These are phyloP conservation scores for Sciurus niger DNA, from an alignment of 2,113 vertebrate species.

Conservation along the genomic window DNA sequence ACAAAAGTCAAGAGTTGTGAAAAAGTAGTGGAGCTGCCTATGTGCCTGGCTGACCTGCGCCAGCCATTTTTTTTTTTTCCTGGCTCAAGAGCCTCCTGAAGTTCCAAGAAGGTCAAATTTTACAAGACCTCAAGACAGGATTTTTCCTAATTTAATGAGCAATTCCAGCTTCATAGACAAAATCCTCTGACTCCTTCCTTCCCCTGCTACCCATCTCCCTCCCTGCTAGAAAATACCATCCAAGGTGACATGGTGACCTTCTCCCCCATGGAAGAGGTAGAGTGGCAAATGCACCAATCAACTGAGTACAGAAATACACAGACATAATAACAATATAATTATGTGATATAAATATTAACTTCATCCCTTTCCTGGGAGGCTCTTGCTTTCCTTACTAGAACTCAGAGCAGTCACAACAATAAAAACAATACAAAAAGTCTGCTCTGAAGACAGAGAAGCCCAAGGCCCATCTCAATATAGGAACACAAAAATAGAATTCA, in stretches of 20 bases:
- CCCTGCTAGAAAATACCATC: slow-evolving; percentile 17
- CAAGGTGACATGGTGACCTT: neutral
- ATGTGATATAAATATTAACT: slow-evolving; percentile 63
- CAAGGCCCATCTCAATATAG: slow-evolving; percentile 5
- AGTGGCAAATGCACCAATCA: neutral
- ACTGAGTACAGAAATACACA: slow-evolving; percentile 66
- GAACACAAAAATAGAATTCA: slow-evolving; percentile 68
- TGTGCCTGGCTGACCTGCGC: slow-evolving; percentile 50
- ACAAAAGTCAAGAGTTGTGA: slow-evolving; percentile 61
- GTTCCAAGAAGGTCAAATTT: slow-evolving; percentile 69
- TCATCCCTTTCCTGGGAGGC: neutral
- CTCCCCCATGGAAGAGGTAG: neutral
- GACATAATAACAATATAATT: slow-evolving; percentile 48
- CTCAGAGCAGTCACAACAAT: neutral
- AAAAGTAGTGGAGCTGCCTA: slow-evolving; percentile 57
- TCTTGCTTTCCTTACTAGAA: neutral
- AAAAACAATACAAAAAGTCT: slow-evolving; percentile 57
- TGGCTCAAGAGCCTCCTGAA: slow-evolving; percentile 44
- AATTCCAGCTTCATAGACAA: slow-evolving; percentile 57
- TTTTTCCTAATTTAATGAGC: slow-evolving; percentile 69
- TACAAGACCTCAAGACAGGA: slow-evolving; percentile 50
- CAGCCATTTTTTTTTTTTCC: neutral
- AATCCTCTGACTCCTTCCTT: slow-evolving; percentile 49
- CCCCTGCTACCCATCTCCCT: neutral
- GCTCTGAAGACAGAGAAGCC: slow-evolving; percentile 53